Evolutionary conservation across 2,888 invertebrate genomes (phyloP), one percentile per base, ranked within the genome.

Genomic region (Melinaea menophilus): DNA sequence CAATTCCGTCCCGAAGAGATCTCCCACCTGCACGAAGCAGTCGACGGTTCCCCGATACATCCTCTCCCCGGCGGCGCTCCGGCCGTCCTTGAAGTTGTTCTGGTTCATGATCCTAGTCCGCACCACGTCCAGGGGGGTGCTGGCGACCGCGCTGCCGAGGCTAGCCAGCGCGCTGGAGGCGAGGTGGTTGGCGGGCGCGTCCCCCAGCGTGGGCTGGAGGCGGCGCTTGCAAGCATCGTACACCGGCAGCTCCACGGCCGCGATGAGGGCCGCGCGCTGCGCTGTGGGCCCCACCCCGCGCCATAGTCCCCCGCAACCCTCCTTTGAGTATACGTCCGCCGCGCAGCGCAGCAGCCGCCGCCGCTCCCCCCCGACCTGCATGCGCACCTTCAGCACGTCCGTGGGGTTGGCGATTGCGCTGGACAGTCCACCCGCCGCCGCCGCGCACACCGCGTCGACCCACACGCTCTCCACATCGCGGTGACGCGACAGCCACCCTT

Each of bases 371-470:
- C 93, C 93, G 64, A 92, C 84, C 91, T 98, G 98, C 97, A 98
- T 97, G 66, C 98, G 94, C 69, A 98, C 98, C 93, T 98, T 98
- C 45, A 98, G 92, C 56, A 98, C 98, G 90, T 98, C 98, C 0
- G 98, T 98, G 12, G 98, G 98, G 90, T 98, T 98, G 60, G 98
- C 98, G 75, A 98, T 95, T n/a, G 97, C 96, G 78, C 97, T 97
- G 59, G 97, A 97, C 46, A 97, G 92, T n/a, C 97, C 96, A 11
- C 98, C 97, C 33, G 96, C 95, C 75, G 94, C 87, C 58, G 95
- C 94, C 35, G 97, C 98, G 88, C 97, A 98, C 68, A 94, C 87
- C 31, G 97, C 93, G 89, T 96, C 94, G 9, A 93, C 91, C 74
- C 92, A 88, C n/a, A 95, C 85, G 66, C 86, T 86, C 71, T 94